A percentile compares a stretch with the other conserved stretches of the same genome.
These are phyloP conservation scores for Stictocephala bisonia DNA, from an alignment of 2,888 invertebrate genomes.

Conservation along the genomic window DNA sequence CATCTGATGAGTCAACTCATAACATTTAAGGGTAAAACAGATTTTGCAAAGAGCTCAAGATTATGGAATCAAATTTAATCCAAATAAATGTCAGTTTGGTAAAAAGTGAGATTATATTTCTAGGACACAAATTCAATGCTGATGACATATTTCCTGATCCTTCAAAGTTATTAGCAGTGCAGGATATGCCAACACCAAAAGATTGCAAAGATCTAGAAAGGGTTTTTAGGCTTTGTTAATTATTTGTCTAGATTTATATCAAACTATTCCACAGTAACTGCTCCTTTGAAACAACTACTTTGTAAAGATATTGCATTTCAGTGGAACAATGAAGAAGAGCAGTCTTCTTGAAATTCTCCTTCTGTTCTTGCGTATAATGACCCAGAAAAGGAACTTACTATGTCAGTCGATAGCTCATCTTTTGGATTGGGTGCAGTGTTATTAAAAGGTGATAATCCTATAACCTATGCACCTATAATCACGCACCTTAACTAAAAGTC, in stretches of 20 bases:
- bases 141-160: slow-evolving; percentile 31
- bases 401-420: too few relatives aligned
- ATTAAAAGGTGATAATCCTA: too few relatives aligned
- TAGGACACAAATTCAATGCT: slow-evolving; percentile 33
- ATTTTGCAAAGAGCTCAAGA: slow-evolving; percentile 49
- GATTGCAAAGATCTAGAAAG: slow-evolving; percentile 38
- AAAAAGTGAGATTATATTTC: slow-evolving; percentile 28
- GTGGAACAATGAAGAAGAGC: too few relatives aligned
- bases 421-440: too few relatives aligned
- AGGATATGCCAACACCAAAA: slow-evolving; percentile 27
- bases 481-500: too few relatives aligned
- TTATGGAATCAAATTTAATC: slow-evolving; percentile 41
- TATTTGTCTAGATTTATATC: slow-evolving; percentile 34
- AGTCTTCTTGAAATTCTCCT: too few relatives aligned
- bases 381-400: too few relatives aligned
- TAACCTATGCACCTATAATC: too few relatives aligned
- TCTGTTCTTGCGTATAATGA: too few relatives aligned
- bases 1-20: slow-evolving; percentile 41
- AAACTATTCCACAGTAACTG: slow-evolving; percentile 1
- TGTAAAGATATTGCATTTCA: too few relatives aligned
- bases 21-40: slow-evolving; percentile 42
- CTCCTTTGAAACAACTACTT: not conserved
- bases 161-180: slow-evolving; percentile 29
- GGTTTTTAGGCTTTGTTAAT: too few relatives aligned
- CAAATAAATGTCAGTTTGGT: slow-evolving; percentile 35